Conservation (phyloP, 23 tunicate species). For the Oikopleura dioica region DNA sequence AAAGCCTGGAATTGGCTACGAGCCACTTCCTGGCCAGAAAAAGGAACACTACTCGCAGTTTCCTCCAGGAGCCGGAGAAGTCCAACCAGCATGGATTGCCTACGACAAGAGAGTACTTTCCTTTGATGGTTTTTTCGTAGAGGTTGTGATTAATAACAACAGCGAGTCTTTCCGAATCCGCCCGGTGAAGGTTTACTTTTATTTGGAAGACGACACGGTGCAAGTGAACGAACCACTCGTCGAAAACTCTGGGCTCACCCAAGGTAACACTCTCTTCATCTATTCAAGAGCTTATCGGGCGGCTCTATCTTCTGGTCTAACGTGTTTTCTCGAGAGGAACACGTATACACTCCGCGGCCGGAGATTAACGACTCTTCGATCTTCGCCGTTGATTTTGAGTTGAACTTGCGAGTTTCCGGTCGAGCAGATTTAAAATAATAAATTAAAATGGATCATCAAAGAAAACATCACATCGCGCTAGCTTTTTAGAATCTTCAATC, state of each 20-base stretch:
- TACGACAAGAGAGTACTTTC: conserved; percentile 82
- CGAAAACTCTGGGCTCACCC: conserved; percentile 84
- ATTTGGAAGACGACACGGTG: conserved; percentile 90
- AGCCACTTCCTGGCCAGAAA: conserved; percentile 54
- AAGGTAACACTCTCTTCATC: no score
- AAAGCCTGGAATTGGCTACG: conserved; percentile 90
- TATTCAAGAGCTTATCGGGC: no score
- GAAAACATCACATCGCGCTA: no score
- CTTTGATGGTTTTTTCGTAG: conserved; percentile 71
- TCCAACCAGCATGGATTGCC: conserved; percentile 97
- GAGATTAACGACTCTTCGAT: no score
- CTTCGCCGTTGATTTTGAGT: no score
- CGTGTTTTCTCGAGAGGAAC: no score
- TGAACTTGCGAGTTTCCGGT: no score
- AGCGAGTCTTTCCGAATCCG: conserved; percentile 80
- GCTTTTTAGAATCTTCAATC: no score
- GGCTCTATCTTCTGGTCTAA: no score
- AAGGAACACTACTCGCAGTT: conserved; percentile 38
- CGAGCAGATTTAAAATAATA: no score
- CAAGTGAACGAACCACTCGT: conserved; percentile 58
- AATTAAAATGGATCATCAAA: no score
- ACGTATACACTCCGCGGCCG: no score
- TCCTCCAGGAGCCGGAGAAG: conserved; percentile 52
- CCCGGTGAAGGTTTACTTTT: conserved; percentile 65
- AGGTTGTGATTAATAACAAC: conserved; percentile 70